Conservation (phyloP, 1,140 invertebrate genomes). For the Acromyrmex heyeri region DNA sequence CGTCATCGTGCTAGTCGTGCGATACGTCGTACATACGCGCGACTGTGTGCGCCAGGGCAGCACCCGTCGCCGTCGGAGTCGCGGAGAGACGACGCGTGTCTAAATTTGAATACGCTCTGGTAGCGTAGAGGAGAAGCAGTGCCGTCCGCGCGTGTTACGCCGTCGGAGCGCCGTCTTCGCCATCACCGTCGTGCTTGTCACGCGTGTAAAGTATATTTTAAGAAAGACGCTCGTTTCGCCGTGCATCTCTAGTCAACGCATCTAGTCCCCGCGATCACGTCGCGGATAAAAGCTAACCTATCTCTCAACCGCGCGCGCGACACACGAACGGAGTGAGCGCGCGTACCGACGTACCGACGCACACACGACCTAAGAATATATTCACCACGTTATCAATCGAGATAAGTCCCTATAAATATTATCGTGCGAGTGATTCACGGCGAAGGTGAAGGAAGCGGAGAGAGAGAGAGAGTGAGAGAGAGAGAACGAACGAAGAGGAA, state of each 20-base stretch:
- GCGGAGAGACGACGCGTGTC: slow-evolving; percentile 72
- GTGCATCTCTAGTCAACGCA: slow-evolving; percentile 76
- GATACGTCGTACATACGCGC: slow-evolving; percentile 52
- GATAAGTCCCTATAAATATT: slow-evolving; percentile 62
- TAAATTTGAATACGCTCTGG: slow-evolving; percentile 80
- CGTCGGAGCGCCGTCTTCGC: slow-evolving; percentile 33
- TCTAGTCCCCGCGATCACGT: slow-evolving; percentile 77
- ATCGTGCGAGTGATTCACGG: slow-evolving; percentile 51
- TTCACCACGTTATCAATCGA: slow-evolving; percentile 58
- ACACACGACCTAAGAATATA: slow-evolving; percentile 54
- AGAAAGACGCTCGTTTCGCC: slow-evolving; percentile 74
- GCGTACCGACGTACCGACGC: background rate
- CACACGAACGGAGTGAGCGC: slow-evolving; percentile 17
- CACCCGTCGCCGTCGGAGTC: slow-evolving; percentile 27
- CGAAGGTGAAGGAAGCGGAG: slow-evolving; percentile 37
- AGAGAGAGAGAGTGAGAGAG: slow-evolving; percentile 3
- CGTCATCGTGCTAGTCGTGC: slow-evolving; percentile 37
- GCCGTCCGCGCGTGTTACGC: slow-evolving; percentile 70
- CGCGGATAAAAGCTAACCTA: slow-evolving; percentile 72
- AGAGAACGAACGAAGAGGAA: background rate
- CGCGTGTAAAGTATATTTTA: slow-evolving; percentile 80
- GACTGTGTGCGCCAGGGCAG: slow-evolving; percentile 57
- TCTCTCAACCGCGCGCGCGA: slow-evolving; percentile 51
- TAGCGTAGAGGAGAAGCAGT: slow-evolving; percentile 67
- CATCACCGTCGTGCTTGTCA: slow-evolving; percentile 41